phyloP scores from a whole-genome alignment of 2,888 invertebrate genomes.

The Parnassius smintheus region DNA sequence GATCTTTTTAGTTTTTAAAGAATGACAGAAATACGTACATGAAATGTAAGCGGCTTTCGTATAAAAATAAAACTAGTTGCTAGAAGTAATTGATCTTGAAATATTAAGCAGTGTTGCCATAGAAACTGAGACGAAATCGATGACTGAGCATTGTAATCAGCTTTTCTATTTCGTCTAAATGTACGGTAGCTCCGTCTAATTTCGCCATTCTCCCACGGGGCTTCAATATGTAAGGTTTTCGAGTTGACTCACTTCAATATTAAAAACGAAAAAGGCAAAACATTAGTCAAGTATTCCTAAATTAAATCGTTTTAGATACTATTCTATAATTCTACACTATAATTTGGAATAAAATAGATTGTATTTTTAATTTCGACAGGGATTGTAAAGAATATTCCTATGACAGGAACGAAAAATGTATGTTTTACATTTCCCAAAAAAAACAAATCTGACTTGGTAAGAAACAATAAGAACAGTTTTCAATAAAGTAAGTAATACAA shows the following conservation, averaged over 20 bases:
- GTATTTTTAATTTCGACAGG: no score
- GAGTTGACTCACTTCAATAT: constrained; percentile 26
- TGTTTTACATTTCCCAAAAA: no score
- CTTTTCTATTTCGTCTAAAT: constrained; percentile 53
- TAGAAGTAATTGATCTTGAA: constrained; percentile 22
- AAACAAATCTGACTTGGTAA: no score
- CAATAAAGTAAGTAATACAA: no score
- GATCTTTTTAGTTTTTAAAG: constrained; percentile 3
- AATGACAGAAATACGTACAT: neutral
- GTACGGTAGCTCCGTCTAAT: constrained; percentile 43
- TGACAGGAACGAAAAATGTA: no score
- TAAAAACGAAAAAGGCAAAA: constrained; percentile 11
- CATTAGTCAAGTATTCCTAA: neutral
- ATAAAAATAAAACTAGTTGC: constrained; percentile 15
- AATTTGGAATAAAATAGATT: no score
- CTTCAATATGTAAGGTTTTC: constrained; percentile 35
- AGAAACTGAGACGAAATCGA: constrained; percentile 32
- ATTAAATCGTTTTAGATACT: no score
- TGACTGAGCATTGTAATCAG: constrained; percentile 47
- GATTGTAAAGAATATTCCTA: no score
- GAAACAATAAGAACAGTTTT: no score
- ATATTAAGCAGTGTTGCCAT: constrained; percentile 33
- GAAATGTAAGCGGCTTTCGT: neutral
- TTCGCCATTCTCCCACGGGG: constrained; percentile 42
- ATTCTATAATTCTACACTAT: no score